Base-by-base conservation (phyloP, 2,888 invertebrate genomes). In the Melanargia galathea region DNA sequence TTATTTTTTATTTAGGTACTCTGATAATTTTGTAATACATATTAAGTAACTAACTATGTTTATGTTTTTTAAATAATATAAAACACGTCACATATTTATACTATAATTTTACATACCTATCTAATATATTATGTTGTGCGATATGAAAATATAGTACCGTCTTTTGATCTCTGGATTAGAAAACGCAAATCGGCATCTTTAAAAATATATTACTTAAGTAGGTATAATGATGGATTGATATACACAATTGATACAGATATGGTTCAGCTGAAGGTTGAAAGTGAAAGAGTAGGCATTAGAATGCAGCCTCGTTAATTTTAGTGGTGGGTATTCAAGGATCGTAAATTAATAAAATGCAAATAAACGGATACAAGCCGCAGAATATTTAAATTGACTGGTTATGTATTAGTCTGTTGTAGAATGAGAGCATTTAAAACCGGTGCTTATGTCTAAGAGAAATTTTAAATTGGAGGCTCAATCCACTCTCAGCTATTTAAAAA, bases 251-350 rank as follows among this genome's bases (percentile, higher is more conserved):
- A 52, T 57, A 61, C 18, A 54, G 20, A 51, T 54, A 62, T 18
- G 62, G 65, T 68, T 61, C 58, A 52, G 35, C 45, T 60, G 59
- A 67, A 69, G 65, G 68, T 70, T 54, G 43, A 60, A 70, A 70
- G 70, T 67, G 67, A 63, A 66, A 68, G 60, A 61, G 30, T 30
- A 56, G 45, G 46, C 18, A 30, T 33, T 66, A 62, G 48, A 62
- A 62, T 45, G 60, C n/a, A 57, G 35, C 13, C 56, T 66, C 43
- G 52, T 49, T 62, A 58, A 66, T 67, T 68, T 64, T 52, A 58
- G 63, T 54, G 51, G 46, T n/a, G n/a, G n/a, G n/a, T 43, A 61
- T 51, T 62, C 62, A 67, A 69, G 60, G 65, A 67, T 54, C 64
- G 10, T 57, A 55, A 30, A 63, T 59, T 62, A 65, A 58, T 63